These are phyloP conservation scores for Dicerorhinus sumatrensis DNA, from an alignment of 2,113 vertebrate genomes.

Conservation along the genomic window DNA sequence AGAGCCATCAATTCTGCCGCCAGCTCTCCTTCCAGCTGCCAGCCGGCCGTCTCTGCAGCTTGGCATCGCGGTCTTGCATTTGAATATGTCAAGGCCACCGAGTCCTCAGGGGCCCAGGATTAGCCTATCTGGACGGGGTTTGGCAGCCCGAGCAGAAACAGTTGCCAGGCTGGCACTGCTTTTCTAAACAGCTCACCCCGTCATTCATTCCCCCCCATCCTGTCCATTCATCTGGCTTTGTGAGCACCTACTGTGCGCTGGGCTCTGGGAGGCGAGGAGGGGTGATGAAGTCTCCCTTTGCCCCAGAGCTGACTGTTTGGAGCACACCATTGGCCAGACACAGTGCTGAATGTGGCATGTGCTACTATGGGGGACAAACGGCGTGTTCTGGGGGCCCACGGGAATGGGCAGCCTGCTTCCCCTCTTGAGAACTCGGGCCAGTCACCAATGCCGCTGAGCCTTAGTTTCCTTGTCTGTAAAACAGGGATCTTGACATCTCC, in stretches of 20 bases:
- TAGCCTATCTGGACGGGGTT: neutral
- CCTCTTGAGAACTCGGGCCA: neutral
- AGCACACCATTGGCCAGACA: rapidly evolving
- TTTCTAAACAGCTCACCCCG: neutral
- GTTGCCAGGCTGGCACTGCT: neutral
- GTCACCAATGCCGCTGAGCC: neutral
- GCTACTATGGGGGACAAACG: rapidly evolving
- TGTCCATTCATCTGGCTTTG: rapidly evolving
- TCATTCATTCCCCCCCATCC: rapidly evolving
- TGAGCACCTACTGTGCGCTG: rapidly evolving
- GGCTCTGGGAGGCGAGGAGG: rapidly evolving
- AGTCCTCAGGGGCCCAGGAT: neutral
- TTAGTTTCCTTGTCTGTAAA: neutral
- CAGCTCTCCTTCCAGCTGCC: slow-evolving; percentile 11
- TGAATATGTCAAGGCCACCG: neutral
- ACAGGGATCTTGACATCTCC: neutral
- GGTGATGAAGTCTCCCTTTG: neutral
- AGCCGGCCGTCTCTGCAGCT: neutral
- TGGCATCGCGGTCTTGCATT: neutral
- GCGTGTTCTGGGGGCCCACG: neutral
- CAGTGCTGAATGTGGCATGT: neutral
- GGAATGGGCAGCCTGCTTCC: neutral
- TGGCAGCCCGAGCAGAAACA: neutral
- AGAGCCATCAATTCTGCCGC: neutral
- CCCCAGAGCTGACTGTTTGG: neutral